Evolutionary conservation across 1,140 invertebrate genomes (phyloP).

Genomic region (Ceratina australensis): DNA sequence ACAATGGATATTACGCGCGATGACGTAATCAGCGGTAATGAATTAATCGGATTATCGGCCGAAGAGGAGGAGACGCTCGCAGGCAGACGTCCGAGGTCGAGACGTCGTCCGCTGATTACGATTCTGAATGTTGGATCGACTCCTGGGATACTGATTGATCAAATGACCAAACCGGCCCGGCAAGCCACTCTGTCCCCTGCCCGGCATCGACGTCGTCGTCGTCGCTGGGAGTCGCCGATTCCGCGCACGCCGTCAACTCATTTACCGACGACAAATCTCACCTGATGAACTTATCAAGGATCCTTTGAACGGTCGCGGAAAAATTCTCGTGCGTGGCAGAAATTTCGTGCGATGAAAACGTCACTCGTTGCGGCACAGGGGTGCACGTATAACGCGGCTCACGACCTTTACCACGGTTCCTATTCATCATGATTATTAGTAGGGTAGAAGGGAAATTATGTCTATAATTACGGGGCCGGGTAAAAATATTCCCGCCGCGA

Average conservation of each 20-base stretch:
- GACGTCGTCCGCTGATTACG: slow-evolving; percentile 27
- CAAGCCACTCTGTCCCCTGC: no score
- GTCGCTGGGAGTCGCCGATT: background rate
- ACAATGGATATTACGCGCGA: slow-evolving; percentile 52
- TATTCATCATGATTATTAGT: slow-evolving; percentile 56
- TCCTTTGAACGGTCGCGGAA: background rate
- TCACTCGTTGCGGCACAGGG: slow-evolving; percentile 20
- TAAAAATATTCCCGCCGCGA: slow-evolving; percentile 50
- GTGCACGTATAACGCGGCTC: slow-evolving; percentile 34
- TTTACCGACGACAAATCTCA: background rate
- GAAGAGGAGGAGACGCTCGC: slow-evolving; percentile 29
- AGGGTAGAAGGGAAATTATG: slow-evolving; percentile 42
- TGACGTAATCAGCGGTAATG: slow-evolving; percentile 61
- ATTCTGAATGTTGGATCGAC: background rate
- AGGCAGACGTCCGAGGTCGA: slow-evolving; percentile 20
- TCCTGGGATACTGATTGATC: background rate
- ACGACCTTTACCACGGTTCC: slow-evolving; percentile 47
- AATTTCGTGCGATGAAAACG: slow-evolving; percentile 5
- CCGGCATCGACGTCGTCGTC: background rate
- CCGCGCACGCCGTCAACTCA: background rate
- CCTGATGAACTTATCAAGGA: background rate
- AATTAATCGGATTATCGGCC: slow-evolving; percentile 59
- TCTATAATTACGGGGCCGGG: slow-evolving; percentile 49
- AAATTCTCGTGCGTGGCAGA: background rate
- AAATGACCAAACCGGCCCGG: slow-evolving; percentile 8